Evolutionary conservation across 2,888 invertebrate genomes (phyloP).

Genomic region (Pocota personata): DNA sequence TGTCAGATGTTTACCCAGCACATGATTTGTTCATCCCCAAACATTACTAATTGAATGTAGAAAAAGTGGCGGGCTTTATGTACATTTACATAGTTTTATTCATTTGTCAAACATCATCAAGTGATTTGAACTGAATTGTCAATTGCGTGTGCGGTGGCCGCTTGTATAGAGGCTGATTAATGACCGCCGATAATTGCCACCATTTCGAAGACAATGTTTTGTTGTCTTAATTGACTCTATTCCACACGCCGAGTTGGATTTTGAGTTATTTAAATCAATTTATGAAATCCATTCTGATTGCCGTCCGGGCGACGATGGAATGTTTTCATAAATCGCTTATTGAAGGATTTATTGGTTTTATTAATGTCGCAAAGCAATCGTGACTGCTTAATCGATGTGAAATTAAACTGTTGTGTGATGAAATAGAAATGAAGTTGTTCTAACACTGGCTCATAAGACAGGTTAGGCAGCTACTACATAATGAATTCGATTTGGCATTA

Average conservation of each 20-base stretch:
- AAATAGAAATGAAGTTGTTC: neutral
- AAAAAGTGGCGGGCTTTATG: neutral
- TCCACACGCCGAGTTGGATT: neutral
- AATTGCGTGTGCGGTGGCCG: slow-evolving; percentile 12
- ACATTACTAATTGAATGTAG: neutral
- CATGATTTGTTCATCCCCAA: neutral
- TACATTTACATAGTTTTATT: neutral
- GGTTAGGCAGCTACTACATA: neutral
- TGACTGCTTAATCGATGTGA: slow-evolving; percentile 5
- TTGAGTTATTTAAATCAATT: slow-evolving; percentile 9
- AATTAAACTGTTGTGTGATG: neutral
- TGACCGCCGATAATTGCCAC: neutral
- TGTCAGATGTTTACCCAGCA: neutral
- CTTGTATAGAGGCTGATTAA: neutral
- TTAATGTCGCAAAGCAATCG: slow-evolving; percentile 6
- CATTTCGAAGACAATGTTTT: neutral
- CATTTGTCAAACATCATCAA: slow-evolving; percentile 9
- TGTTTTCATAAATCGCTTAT: neutral
- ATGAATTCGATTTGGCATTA: neutral
- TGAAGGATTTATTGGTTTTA: neutral
- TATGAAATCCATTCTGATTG: neutral
- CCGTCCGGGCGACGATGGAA: neutral
- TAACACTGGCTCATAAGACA: neutral
- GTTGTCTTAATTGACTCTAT: slow-evolving; percentile 27
- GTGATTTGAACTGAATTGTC: slow-evolving; percentile 22